Evolutionary conservation across 2,797 vertebrate species (phyloP).

Genomic region (Lepilemur septentrionalis): DNA sequence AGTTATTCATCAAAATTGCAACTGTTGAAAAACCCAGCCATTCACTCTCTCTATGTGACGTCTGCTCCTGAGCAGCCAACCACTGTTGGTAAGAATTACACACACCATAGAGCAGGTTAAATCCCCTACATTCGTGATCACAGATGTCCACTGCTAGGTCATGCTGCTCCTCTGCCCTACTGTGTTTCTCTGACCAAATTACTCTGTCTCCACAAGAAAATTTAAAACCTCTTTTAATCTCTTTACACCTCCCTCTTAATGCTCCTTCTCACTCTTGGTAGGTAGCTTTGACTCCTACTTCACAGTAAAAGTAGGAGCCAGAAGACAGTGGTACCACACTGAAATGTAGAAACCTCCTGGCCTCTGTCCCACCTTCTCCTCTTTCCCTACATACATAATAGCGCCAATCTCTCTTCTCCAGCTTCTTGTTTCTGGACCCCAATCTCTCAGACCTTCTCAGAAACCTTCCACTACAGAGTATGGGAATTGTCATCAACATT

Average conservation of each 20-base stretch:
- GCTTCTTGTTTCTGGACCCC: not conserved
- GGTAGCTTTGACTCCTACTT: not conserved
- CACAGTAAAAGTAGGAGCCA: not conserved
- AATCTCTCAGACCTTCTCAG: not conserved
- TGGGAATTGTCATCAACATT: not conserved
- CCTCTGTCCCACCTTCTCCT: not conserved
- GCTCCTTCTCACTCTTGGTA: not conserved
- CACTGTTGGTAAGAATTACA: not conserved
- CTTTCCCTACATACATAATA: not conserved
- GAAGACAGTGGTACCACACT: not conserved
- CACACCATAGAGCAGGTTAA: not conserved
- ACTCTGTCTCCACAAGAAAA: not conserved
- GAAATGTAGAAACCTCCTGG: not conserved
- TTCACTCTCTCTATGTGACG: not conserved
- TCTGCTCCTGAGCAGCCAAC: not conserved
- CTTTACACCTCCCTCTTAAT: not conserved
- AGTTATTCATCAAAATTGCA: not conserved
- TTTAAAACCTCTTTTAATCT: not conserved
- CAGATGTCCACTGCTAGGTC: not conserved
- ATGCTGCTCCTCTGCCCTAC: not conserved
- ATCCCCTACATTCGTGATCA: not conserved
- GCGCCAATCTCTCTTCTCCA: not conserved
- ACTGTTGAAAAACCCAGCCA: not conserved
- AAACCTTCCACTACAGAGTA: not conserved
- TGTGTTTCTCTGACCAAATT: not conserved